A percentile compares a stretch with the other conserved stretches of the same genome.
Evolutionary conservation across 2,797 vertebrate species (phyloP).

Genomic region (Decapterus maruadsi): DNA sequence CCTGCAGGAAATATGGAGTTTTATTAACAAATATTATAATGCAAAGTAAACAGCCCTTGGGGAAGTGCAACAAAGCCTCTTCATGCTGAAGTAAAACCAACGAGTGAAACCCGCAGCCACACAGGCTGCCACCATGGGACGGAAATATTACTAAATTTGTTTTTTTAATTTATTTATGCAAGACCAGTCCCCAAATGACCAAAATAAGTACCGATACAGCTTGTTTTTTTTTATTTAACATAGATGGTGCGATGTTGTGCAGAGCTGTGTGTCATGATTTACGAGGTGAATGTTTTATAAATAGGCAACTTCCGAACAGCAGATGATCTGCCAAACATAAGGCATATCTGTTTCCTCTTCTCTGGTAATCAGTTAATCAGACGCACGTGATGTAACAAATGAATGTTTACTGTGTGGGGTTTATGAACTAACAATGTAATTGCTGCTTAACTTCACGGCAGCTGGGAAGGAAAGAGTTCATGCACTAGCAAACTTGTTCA

Average conservation of each 20-base stretch:
- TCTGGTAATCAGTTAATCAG: neutral
- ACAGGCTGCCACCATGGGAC: slow-evolving; percentile 3
- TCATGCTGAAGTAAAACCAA: slow-evolving; percentile 36
- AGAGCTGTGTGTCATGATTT: neutral
- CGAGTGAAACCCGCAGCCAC: slow-evolving; percentile 25
- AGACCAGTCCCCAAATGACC: neutral
- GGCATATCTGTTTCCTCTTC: neutral
- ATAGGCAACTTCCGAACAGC: neutral
- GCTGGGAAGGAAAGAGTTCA: neutral
- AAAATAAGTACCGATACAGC: neutral
- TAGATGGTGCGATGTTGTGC: neutral
- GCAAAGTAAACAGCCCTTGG: slow-evolving; percentile 2
- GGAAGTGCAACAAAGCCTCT: slow-evolving; percentile 18
- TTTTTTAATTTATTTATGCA: neutral
- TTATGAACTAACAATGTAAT: neutral
- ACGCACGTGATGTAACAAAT: neutral
- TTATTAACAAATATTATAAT: neutral
- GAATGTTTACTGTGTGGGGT: neutral
- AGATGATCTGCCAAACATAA: neutral
- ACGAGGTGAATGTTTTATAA: neutral
- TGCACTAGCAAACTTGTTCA: neutral
- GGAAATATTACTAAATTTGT: slow-evolving; percentile 14
- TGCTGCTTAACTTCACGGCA: neutral
- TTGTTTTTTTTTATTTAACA: neutral
- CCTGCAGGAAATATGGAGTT: neutral